phyloP scores from a whole-genome alignment of 92 coral and sea anemone species.

The Porites lobata region DNA sequence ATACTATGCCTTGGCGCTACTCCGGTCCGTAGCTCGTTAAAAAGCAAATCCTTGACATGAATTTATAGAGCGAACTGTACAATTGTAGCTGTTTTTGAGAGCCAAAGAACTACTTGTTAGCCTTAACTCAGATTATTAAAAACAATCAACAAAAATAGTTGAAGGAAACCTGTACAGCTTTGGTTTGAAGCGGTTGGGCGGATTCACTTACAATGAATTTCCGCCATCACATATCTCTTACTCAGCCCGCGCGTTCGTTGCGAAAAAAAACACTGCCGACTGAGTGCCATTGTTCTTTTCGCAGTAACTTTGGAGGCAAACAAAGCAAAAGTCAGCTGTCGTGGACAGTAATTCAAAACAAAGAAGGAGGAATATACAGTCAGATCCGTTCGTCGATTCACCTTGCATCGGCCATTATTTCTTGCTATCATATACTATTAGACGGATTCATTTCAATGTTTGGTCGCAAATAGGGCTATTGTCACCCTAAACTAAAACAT shows the following conservation, averaged over 20 bases:
- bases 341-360: conserved; percentile 17
- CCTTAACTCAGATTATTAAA: not conserved
- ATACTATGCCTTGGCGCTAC: too few relatives aligned
- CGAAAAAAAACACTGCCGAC: conserved; percentile 18
- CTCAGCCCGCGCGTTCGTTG: conserved; percentile 7
- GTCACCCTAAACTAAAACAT: not conserved
- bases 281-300: conserved; percentile 38
- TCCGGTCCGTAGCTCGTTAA: not conserved
- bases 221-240: conserved; percentile 2
- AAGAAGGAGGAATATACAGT: conserved; percentile 5
- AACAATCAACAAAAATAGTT: not conserved
- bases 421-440: not conserved
- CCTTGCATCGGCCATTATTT: not conserved
- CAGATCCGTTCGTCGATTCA: conserved; percentile 3
- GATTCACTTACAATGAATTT: not conserved
- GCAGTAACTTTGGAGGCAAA: conserved; percentile 13
- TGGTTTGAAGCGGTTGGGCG: not conserved
- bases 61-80: not conserved
- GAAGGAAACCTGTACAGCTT: not conserved
- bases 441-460: not conserved
- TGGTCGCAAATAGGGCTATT: not conserved
- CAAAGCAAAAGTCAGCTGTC: conserved; percentile 32
- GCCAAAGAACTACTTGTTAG: not conserved
- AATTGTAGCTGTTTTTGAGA: not conserved
- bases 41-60: not conserved